Conservation (phyloP, 2,888 invertebrate species). For the Dryomyza anilis region DNA sequence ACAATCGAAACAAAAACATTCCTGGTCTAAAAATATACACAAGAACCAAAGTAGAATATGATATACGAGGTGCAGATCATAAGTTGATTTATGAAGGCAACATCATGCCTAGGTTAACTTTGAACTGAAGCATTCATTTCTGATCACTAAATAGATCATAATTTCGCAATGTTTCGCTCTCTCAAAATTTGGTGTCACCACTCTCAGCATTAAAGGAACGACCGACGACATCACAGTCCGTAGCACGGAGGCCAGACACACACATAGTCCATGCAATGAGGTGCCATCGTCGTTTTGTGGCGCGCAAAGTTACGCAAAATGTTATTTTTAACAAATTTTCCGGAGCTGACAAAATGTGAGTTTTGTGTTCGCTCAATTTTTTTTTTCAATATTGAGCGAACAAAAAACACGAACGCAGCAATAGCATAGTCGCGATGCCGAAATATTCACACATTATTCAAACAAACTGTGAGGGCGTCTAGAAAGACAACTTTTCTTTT, state of each 20-base stretch:
- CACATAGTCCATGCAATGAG: neutral
- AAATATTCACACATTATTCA: neutral
- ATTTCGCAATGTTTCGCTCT: no score
- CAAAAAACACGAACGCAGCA: neutral
- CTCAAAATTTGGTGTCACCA: no score
- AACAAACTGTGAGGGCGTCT: neutral
- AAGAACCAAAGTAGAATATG: no score
- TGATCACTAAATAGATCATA: no score
- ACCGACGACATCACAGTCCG: neutral
- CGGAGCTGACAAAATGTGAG: slow-evolving; percentile 43
- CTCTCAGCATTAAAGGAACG: no score
- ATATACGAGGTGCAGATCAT: no score
- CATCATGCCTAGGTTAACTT: no score
- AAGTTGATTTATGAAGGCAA: no score
- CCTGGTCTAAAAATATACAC: no score
- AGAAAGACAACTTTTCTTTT: neutral
- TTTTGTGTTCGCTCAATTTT: neutral
- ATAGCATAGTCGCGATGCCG: neutral
- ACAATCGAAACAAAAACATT: no score
- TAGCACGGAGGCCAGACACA: slow-evolving; percentile 41
- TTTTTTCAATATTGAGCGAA: neutral
- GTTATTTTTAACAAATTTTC: slow-evolving; percentile 55
- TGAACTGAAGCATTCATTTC: no score
- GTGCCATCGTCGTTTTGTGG: slow-evolving; percentile 37
- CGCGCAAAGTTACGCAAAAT: slow-evolving; percentile 58